Conservation (phyloP, 2,888 invertebrate genomes). For the Drosophila testacea region DNA sequence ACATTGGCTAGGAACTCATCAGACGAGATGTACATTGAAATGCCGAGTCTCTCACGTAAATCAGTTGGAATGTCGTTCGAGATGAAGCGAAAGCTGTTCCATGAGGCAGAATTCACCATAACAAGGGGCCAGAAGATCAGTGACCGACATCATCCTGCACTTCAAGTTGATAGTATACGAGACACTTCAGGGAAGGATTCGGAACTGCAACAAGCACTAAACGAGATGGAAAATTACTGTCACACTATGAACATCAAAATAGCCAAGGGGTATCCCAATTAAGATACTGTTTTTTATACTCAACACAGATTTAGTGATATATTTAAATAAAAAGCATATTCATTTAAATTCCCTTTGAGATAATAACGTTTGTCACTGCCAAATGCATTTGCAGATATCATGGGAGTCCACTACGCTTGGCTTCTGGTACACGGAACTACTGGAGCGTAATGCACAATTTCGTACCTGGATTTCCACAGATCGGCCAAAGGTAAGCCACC, state of each 20-base stretch:
- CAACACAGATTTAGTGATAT: background rate
- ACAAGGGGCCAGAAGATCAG: conserved; percentile 53
- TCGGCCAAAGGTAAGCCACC: conserved; percentile 87
- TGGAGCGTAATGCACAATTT: conserved; percentile 96
- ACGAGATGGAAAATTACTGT: conserved; percentile 37
- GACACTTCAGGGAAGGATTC: conserved; percentile 6
- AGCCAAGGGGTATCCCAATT: conserved; percentile 12
- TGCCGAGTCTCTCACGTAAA: too few species aligned
- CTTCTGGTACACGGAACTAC: conserved; percentile 99
- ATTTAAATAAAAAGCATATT: conserved; percentile 24
- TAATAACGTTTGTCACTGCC: conserved; percentile 35
- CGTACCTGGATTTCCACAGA: conserved; percentile 93
- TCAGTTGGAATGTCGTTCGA: conserved; percentile 35
- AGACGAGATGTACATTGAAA: background rate
- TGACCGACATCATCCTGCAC: conserved; percentile 20
- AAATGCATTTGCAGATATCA: conserved; percentile 89
- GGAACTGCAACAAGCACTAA: background rate
- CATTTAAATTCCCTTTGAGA: conserved; percentile 5
- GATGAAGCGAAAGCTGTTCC: conserved; percentile 56
- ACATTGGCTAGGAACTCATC: background rate
- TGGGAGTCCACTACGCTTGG: conserved; percentile 99
- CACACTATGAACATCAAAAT: conserved; percentile 41
- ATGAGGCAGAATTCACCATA: conserved; percentile 58
- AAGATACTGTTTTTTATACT: background rate
- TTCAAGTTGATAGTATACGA: background rate